These are phyloP conservation scores for Mormyrus lacerda DNA, from an alignment of 2,113 vertebrate genomes.

Conservation along the genomic window DNA sequence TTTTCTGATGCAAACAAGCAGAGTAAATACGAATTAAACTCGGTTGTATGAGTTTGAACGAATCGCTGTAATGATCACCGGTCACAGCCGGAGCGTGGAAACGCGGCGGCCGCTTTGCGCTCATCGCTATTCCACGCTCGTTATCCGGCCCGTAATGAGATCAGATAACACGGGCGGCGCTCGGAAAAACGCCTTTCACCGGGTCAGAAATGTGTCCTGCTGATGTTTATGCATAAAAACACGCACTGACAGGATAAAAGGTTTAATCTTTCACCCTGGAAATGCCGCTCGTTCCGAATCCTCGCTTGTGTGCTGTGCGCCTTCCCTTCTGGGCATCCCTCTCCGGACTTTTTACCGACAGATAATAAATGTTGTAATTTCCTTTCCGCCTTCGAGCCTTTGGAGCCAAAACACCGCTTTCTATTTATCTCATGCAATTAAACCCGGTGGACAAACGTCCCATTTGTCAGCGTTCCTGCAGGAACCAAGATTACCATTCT, in stretches of 20 bases:
- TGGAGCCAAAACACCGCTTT: neutral
- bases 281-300: neutral
- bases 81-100: neutral
- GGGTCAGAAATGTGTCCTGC: neutral
- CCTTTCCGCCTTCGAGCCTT: neutral
- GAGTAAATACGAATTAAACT: neutral
- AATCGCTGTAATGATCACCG: neutral
- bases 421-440: conserved; percentile 9
- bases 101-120: neutral
- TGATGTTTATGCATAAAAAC: neutral
- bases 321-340: neutral
- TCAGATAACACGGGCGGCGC: neutral
- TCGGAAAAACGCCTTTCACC: neutral
- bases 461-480: neutral
- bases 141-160: neutral
- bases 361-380: conserved; percentile 13
- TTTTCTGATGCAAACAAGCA: neutral
- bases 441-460: neutral
- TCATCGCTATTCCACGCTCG: neutral
- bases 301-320: neutral
- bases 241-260: neutral
- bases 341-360: neutral
- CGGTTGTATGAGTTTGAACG: neutral
- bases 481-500: neutral
- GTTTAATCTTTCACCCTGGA: neutral